These are phyloP conservation scores for Sparidentex hasta DNA, from an alignment of 2,797 vertebrate genomes.

Conservation along the genomic window DNA sequence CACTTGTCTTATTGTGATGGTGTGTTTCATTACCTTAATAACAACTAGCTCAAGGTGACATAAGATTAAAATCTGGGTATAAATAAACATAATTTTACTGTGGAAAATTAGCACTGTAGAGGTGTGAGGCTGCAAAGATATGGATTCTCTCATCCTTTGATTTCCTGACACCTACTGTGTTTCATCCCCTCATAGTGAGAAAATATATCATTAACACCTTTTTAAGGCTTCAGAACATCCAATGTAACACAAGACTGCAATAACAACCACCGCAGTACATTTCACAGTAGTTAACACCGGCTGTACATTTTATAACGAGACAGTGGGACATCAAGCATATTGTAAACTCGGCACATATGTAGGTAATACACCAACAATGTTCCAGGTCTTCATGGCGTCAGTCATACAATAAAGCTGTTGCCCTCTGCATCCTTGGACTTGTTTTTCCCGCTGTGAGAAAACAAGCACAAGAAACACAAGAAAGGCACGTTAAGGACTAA, in stretches of 20 bases:
- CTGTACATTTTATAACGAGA: neutral
- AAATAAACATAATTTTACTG: neutral
- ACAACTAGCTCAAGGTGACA: neutral
- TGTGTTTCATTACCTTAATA: neutral
- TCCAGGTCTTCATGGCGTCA: constrained; percentile 2
- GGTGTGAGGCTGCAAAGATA: neutral
- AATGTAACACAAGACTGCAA: constrained; percentile 11
- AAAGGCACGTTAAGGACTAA: neutral
- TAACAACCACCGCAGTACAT: neutral
- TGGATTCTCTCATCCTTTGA: neutral
- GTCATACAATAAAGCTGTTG: neutral
- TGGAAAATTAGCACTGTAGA: neutral
- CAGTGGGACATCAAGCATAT: neutral
- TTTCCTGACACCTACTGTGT: neutral
- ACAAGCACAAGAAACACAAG: constrained; percentile 9
- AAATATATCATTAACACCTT: constrained; percentile 5
- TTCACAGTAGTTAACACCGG: neutral
- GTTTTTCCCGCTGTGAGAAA: constrained; percentile 24
- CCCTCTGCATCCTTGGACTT: constrained; percentile 7
- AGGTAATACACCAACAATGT: neutral
- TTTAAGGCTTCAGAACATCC: constrained; percentile 10
- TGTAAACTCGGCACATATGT: constrained; percentile 8
- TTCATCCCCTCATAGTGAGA: neutral
- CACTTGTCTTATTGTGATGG: neutral
- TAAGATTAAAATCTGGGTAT: neutral